Evolutionary conservation across 2,888 invertebrate genomes (phyloP), one percentile per base, ranked within the genome.

Genomic region (Philopedon plagiatum): DNA sequence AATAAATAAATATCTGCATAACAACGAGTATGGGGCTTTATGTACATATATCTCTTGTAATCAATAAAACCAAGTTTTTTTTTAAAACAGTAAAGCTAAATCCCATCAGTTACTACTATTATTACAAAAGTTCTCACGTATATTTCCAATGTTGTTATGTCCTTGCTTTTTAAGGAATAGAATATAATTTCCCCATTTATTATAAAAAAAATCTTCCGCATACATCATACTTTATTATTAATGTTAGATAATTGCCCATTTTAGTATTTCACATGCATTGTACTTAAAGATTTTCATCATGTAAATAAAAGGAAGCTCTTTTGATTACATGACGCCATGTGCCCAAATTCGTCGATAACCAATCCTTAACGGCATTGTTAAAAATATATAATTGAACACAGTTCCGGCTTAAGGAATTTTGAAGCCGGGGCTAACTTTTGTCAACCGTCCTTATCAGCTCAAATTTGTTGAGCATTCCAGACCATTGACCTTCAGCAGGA

Each of bases 271-370:
- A 29, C 29, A 54, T 29, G 29, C 29, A 54, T 54, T 54, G 29
- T 54, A 54, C 18, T 29, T 29, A 11, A 29, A 29, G 15, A 29
- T 54, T 54, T 29, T 29, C 51, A 54, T 29, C 29, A 54, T 54
- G 51, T 54, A 15, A 29, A 54, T 8, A 29, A 29, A 54, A 54
- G 51, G 51, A 54, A 54, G 51, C 29, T 15, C 13, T 26, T 29
- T 54, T 54, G 29, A 26, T 51, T 54, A 46, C 46, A 26, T 54
- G 51, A 54, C 51, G 51, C 51, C n/a, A 54, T 29, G 18, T 29
- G 9, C 13, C 18, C 51, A 54, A 29, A 54, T 29, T 54, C 29
- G 9, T 18, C 7, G 5, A 7, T 15, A 29, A 23, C 15, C 9
- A 54, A 18, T 15, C 51, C 1, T 7, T 8, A 29, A 29, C 8